Base-by-base conservation (phyloP, 2,888 invertebrate genomes). In the Lasioglossum villosulum region DNA sequence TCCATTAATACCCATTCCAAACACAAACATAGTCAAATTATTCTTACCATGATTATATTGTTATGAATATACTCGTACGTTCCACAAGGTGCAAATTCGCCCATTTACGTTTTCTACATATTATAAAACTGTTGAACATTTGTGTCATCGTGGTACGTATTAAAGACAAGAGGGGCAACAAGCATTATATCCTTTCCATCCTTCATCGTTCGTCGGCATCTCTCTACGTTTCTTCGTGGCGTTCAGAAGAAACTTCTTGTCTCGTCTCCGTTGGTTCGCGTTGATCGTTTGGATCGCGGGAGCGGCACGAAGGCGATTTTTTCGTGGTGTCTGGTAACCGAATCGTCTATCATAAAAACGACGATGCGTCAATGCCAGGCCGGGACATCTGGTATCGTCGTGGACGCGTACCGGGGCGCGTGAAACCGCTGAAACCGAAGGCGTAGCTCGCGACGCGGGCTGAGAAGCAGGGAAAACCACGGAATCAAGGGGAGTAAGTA, bases 301-400 rank as follows among this genome's bases (percentile, higher is more conserved):
- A 70, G 39, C 39, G n/a, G 39, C 37, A 39, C 39, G 68, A 12
- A 70, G 10, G 19, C 68, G 39, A 39, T 78, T 80, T 80, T 74
- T 80, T 73, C 23, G 74, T 37, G 30, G 39, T 76, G 52, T 39
- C 39, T 63, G 68, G 37, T 37, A 75, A 78, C 66, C 70, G 75
- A 86, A 80, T 75, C 84, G 75, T n/a, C 70, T 23, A 30, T 71
- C 78, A 82, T 77, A 86, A 89, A 89, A 90, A 86, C 82, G 78
- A 70, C 78, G 89, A 89, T 83, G 86, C 87, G 86, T 89, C 89
- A 89, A 87, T 90, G 90, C 87, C 90, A 90, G 80, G 19, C 72
- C 72, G 83, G 81, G 83, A 88, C 90, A 90, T 91, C 89, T 90
- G 90, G 90, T 82, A 34, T 78, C 48, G 82, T 80, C 85, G 79